Evolutionary conservation across 2,113 vertebrate genomes (phyloP).

Genomic region (Poecilia latipinna): DNA sequence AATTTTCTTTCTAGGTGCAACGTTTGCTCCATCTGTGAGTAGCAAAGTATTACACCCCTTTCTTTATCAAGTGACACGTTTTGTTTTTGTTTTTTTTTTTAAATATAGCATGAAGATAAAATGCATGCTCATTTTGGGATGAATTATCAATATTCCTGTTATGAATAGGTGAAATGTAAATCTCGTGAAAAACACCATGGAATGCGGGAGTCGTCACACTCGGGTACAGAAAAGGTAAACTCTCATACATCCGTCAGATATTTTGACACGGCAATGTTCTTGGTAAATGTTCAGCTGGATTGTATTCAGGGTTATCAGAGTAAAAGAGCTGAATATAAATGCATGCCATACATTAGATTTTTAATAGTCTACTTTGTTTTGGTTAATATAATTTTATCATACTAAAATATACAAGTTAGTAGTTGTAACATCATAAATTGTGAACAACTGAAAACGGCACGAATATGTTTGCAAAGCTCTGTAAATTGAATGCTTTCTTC

Average conservation of each 20-base stretch:
- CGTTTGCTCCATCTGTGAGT: constrained; percentile 73
- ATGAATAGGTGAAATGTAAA: constrained; percentile 68
- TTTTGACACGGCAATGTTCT: background rate
- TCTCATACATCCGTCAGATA: background rate
- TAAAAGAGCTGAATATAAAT: too few relatives aligned
- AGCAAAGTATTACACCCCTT: constrained; percentile 1
- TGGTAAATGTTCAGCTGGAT: too few relatives aligned
- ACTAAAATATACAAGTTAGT: background rate
- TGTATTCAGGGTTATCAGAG: too few relatives aligned
- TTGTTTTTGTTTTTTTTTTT: too few relatives aligned
- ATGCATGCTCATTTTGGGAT: background rate
- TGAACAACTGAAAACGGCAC: background rate
- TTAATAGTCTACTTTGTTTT: too few relatives aligned
- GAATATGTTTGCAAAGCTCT: background rate
- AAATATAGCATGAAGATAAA: background rate
- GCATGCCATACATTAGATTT: too few relatives aligned
- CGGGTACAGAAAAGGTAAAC: constrained; percentile 68
- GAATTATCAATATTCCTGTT: background rate
- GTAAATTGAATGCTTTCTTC: background rate
- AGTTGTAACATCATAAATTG: background rate
- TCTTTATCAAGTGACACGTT: background rate
- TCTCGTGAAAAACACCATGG: constrained; percentile 66
- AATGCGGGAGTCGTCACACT: constrained; percentile 46
- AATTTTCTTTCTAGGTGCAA: constrained; percentile 68
- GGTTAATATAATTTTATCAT: too few relatives aligned